Evolutionary conservation across 2,797 vertebrate genomes (phyloP), one percentile per base, ranked within the genome.

Genomic region (Salarias fasciatus): DNA sequence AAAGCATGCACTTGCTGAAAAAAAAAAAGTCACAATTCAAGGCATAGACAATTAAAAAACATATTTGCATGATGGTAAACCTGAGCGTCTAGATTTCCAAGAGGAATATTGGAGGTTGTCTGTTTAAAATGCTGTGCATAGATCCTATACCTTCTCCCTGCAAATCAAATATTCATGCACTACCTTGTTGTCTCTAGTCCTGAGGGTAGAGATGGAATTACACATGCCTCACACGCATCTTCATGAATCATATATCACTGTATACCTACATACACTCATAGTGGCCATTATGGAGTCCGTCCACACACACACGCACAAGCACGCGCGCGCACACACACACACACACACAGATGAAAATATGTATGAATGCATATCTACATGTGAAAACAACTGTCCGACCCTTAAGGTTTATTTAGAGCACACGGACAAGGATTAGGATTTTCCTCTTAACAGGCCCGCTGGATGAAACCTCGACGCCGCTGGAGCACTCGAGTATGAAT

Each of bases 151-250:
- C 89, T 92, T 92, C 89, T 92, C 87, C 69, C 80, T 63, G 86
- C 85, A 86, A 92, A 93, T 93, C 89, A 93, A 94, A 93, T 93
- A 94, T 94, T 93, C 92, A 94, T 93, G 91, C 82, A 77, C 90
- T 90, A 92, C 90, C 90, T 92, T 92, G 91, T 93, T 93, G 92
- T 92, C 91, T 92, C 88, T 91, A 86, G 91, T 93, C 92, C 90
- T 91, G 87, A 87, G 91, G 91, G 90, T 83, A 91, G 86, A 87
- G 79, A 82, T 86, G 72, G 86, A 90, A 91, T 92, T 91, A 91
- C 89, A 91, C 90, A 92, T 92, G 89, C 91, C 89, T 89, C 86
- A 89, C 90, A 90, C 89, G 79, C 85, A 85, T 90, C 86, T 85
- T 89, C 90, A 93, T 93, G 91, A 93, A 92, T 93, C 91, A 93